These are phyloP conservation scores for Xestia sexstrigata DNA, from an alignment of 2,888 invertebrate genomes.

Conservation along the genomic window DNA sequence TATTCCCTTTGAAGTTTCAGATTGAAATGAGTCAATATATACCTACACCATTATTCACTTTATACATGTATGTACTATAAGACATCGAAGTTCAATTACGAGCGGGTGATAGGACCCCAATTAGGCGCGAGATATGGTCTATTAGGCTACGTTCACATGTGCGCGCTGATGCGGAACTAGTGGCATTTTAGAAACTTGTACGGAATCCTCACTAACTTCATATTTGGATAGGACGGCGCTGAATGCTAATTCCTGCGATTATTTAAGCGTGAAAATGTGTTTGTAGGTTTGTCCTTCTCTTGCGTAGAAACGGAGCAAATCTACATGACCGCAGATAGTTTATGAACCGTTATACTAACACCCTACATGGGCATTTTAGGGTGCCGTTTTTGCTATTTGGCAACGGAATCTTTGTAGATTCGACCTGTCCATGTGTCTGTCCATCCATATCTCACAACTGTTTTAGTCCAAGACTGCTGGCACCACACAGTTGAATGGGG, in stretches of 20 bases:
- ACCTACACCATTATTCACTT: background rate
- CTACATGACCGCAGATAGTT: too few species aligned
- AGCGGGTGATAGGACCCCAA: constrained; percentile 53
- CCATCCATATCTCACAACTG: too few species aligned
- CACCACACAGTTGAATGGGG: too few species aligned
- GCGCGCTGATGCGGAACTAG: constrained; percentile 15
- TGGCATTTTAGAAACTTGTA: constrained; percentile 1
- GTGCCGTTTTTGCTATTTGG: too few species aligned
- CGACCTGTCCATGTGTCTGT: too few species aligned
- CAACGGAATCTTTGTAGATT: too few species aligned
- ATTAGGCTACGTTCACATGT: constrained; percentile 11
- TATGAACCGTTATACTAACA: background rate
- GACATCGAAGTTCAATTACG: constrained; percentile 57
- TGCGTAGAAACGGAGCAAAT: background rate
- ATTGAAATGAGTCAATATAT: constrained; percentile 10
- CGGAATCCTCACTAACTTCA: background rate
- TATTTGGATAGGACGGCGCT: background rate
- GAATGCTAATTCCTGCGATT: background rate
- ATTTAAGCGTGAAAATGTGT: background rate
- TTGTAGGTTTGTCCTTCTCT: background rate
- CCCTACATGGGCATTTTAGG: too few species aligned
- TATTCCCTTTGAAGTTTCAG: constrained; percentile 19
- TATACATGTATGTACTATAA: constrained; percentile 1
- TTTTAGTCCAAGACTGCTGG: too few species aligned
- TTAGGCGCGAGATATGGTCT: constrained; percentile 51